These are phyloP conservation scores for Rutpela maculata DNA, from an alignment of 2,888 invertebrate species.

Conservation along the genomic window DNA sequence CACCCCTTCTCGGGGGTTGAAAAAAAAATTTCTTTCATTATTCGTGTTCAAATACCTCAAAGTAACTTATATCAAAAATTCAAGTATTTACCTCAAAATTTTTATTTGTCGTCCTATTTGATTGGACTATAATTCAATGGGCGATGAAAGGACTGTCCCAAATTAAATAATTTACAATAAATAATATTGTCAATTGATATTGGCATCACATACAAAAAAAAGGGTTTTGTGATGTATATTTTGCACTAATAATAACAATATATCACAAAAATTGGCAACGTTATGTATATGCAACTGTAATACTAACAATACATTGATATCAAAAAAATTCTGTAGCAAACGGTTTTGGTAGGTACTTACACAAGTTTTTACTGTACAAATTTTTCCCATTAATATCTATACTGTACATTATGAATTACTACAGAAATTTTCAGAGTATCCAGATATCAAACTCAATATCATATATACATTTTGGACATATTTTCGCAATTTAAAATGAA, in stretches of 20 bases:
- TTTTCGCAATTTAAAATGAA: not conserved
- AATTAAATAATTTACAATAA: slow-evolving; percentile 67
- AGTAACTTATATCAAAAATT: too few relatives aligned
- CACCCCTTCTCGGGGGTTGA: too few relatives aligned
- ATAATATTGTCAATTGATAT: slow-evolving; percentile 65
- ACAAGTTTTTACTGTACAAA: slow-evolving; percentile 9
- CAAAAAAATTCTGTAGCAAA: slow-evolving; percentile 51
- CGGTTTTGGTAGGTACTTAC: slow-evolving; percentile 25
- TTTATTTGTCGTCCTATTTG: too few relatives aligned
- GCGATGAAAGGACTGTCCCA: not conserved
- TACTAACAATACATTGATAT: slow-evolving; percentile 50
- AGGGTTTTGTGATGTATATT: slow-evolving; percentile 59
- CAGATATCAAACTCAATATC: slow-evolving; percentile 31
- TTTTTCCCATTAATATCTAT: slow-evolving; percentile 32
- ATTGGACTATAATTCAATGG: too few relatives aligned
- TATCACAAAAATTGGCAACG: slow-evolving; percentile 73
- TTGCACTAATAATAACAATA: slow-evolving; percentile 61
- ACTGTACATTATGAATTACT: slow-evolving; percentile 30
- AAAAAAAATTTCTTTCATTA: too few relatives aligned
- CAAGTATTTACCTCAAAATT: too few relatives aligned
- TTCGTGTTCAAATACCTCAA: too few relatives aligned
- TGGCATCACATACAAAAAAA: slow-evolving; percentile 59
- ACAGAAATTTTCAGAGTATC: slow-evolving; percentile 20
- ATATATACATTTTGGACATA: slow-evolving; percentile 10
- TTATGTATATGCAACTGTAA: slow-evolving; percentile 54